Evolutionary conservation across 1,140 invertebrate species (phyloP), one percentile per base, ranked within the genome.

Genomic region (Calliopsis andreniformis): DNA sequence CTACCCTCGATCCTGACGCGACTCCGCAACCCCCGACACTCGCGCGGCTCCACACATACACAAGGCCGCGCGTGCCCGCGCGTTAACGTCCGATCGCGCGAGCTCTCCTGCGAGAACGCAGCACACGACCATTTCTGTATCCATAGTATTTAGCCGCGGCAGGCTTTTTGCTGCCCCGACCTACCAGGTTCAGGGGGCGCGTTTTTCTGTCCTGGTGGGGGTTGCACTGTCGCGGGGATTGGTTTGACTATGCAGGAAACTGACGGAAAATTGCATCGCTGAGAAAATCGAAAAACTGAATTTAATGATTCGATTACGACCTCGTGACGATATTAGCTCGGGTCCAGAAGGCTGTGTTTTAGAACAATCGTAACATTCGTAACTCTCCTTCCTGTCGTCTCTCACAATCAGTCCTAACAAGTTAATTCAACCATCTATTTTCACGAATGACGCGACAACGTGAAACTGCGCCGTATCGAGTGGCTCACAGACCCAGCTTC

Each of bases 1-100:
- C 79, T 73, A 68, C 62, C 76, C 69, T 68, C 63, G 76, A 63
- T 62, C 62, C 35, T 67, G 79, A 68, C 77, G 47, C 77, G 28
- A 59, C 49, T 49, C 47, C 53, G 69, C 61, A 72, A 61, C 62
- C 45, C 76, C 51, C 53, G 23, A 42, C 49, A 35, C 35, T 3
- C 35, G 35, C 35, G 10, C 35, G 10, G 4, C 35, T 3, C 4
- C 35, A 10, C 10, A 10, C 35, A 66, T 45, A 35, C 49, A 16
- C 53, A 49, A 59, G 59, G n/a, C 8, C 25, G 45, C 62, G 43
- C 25, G 42, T 28, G 55, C 51, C 58, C 55, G 76, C 32, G 73
- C 42, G 80, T 28, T 70, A 32, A 45, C 47, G 42, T 53, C 67
- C 63, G 77, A 58, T 58, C 53, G 53, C 56, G 51, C n/a, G 53